These are phyloP conservation scores for Leptopilina myrica DNA, from an alignment of 2,888 invertebrate species.

Conservation along the genomic window DNA sequence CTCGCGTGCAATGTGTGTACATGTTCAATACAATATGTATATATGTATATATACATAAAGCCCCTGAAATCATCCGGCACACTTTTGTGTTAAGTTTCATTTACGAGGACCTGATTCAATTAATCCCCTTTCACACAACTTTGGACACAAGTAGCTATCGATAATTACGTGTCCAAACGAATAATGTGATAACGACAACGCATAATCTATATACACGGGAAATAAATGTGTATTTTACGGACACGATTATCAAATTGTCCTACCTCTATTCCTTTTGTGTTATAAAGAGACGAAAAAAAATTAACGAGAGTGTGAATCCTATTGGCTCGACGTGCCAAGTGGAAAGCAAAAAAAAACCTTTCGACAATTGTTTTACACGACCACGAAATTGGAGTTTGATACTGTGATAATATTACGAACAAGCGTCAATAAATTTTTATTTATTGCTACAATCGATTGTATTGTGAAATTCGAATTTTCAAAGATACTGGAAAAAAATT, in stretches of 20 bases:
- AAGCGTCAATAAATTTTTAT: no score
- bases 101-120: constrained; percentile 24
- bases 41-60: background rate
- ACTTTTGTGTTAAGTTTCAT: constrained; percentile 27
- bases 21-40: background rate
- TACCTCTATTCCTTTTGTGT: background rate
- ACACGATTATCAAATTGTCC: background rate
- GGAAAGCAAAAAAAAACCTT: background rate
- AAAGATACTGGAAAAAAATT: no score
- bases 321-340: background rate
- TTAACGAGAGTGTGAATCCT: background rate
- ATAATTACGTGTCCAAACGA: constrained; percentile 18
- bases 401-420: no score
- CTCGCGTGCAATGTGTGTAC: background rate
- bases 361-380: no score
- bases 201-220: background rate
- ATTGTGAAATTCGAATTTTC: no score
- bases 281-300: background rate
- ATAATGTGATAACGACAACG: constrained; percentile 28
- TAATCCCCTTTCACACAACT: constrained; percentile 13
- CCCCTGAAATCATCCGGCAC: constrained; percentile 14
- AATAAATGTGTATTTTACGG: background rate
- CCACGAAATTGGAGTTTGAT: no score
- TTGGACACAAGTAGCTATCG: constrained; percentile 29
- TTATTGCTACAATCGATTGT: no score